Evolutionary conservation across 2,797 vertebrate species (phyloP).

Genomic region (Oryzias sinensis): DNA sequence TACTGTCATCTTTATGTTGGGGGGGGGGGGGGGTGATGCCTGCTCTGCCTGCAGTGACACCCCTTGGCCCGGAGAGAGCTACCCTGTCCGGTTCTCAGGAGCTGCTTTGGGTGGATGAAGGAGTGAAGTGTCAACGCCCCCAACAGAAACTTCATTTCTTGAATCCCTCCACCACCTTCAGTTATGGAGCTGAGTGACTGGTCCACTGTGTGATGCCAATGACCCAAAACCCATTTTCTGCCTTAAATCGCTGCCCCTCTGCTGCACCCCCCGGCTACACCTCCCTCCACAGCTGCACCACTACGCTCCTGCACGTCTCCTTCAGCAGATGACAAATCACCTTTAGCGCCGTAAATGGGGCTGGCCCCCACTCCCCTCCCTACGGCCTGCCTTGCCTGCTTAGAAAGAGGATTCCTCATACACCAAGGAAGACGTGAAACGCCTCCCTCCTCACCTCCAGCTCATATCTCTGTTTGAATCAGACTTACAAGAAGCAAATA

Average conservation of each 20-base stretch:
- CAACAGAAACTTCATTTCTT: conserved; percentile 12
- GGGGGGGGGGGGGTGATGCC: neutral
- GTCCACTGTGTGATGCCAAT: conserved; percentile 70
- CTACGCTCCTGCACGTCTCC: conserved; percentile 51
- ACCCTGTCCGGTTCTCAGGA: conserved; percentile 15
- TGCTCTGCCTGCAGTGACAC: conserved; percentile 10
- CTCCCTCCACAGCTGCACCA: conserved; percentile 28
- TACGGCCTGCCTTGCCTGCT: conserved; percentile 49
- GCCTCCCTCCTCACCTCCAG: conserved; percentile 20
- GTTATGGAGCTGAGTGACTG: conserved; percentile 67
- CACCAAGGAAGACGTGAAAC: conserved; percentile 41
- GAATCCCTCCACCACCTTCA: conserved; percentile 42
- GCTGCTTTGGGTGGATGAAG: conserved; percentile 10
- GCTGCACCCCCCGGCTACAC: conserved; percentile 24
- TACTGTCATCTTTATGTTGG: neutral
- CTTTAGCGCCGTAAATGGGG: conserved; percentile 42
- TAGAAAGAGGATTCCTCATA: conserved; percentile 63
- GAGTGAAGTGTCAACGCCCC: conserved; percentile 17
- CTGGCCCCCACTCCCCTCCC: conserved; percentile 28
- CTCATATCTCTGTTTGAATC: conserved; percentile 66
- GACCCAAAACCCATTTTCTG: conserved; percentile 73
- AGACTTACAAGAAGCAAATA: conserved; percentile 56
- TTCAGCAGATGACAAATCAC: conserved; percentile 68
- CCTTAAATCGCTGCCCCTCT: conserved; percentile 60
- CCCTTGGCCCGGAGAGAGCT: conserved; percentile 17